phyloP scores from a whole-genome alignment of 2,797 vertebrate genomes.

The Taenioides sp. region DNA sequence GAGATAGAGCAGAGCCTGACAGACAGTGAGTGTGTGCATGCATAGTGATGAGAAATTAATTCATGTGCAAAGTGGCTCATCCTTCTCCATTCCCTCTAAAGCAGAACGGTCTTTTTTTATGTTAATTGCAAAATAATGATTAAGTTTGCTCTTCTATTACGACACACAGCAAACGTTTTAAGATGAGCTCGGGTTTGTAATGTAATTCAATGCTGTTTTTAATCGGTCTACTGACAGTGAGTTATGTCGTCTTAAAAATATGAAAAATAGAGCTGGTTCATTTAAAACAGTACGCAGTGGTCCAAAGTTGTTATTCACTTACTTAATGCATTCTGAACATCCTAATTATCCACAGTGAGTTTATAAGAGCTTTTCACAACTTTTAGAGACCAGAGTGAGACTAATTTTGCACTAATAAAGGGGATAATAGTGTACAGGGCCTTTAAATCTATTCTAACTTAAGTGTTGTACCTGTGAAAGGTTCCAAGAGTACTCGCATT shows the following conservation, averaged over 20 bases:
- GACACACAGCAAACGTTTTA: not conserved
- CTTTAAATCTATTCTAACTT: too few relatives aligned
- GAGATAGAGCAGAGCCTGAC: conserved; percentile 28
- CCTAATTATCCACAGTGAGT: too few relatives aligned
- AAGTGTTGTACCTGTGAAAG: too few relatives aligned
- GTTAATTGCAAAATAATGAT: conserved; percentile 7
- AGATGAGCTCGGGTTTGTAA: not conserved
- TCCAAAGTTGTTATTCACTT: too few relatives aligned
- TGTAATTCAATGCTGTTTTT: not conserved
- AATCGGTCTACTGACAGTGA: not conserved
- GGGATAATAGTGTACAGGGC: too few relatives aligned
- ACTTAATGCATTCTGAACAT: too few relatives aligned
- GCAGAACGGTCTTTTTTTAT: conserved; percentile 21
- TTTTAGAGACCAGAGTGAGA: too few relatives aligned
- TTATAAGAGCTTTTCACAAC: too few relatives aligned
- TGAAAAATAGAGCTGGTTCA: too few relatives aligned
- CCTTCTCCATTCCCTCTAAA: conserved; percentile 44
- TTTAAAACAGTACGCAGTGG: too few relatives aligned
- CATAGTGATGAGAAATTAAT: conserved; percentile 63
- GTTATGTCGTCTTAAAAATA: not conserved
- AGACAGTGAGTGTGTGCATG: conserved; percentile 39
- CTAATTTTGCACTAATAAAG: too few relatives aligned
- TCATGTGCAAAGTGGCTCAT: conserved; percentile 46
- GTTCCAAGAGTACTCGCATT: too few relatives aligned
- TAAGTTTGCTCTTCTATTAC: conserved; percentile 4